Evolutionary conservation across 2,113 vertebrate genomes (phyloP), one percentile per base, ranked within the genome.

Genomic region (Leptobrachium leishanense): DNA sequence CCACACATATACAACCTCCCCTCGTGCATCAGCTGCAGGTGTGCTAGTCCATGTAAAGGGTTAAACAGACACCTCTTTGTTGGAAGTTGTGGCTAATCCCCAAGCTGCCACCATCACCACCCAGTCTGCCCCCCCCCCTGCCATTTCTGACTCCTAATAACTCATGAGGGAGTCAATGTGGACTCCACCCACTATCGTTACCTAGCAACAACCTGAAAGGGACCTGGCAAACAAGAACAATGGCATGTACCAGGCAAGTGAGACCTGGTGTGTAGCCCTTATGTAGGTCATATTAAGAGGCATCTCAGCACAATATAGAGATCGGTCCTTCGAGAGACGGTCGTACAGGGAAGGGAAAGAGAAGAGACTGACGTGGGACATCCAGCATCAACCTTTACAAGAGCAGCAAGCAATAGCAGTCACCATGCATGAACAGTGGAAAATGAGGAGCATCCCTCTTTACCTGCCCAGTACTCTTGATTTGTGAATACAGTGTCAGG

Each of bases 111-210:
- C 31, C 0, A 0, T 9, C 1, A 57, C 31, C 67, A n/a, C 68
- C 65, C 2, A 0, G 1, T 2, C 40, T 31, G 2, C 0, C 12
- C 0, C 2, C 2, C 57, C 42, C 67, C 40, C 42, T 43, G 40
- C 67, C 64, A 50, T 68, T 68, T 43, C 41, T 31, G 39, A 72
- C 72, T 66, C 63, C 72, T 77, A 7, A 6, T 1, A 10, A 41
- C 75, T 72, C 0, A n/a, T 0, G 2, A 62, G 71, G 55, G 66
- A 46, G 77, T 59, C 1, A 1, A 20, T 43, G 0, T 0, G 0
- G 2, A 50, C 55, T 69, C 68, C 50, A 55, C 67, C 67, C 67
- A 3, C 1, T 0, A 0, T 59, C 13, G 71, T 1, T 12, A 46
- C 66, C 0, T 64, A 73, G 81, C 2, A 2, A 31, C 74, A 0